Evolutionary conservation across 2,797 vertebrate species (phyloP), one percentile per base, ranked within the genome.

Genomic region (Melanogrammus aeglefinus): DNA sequence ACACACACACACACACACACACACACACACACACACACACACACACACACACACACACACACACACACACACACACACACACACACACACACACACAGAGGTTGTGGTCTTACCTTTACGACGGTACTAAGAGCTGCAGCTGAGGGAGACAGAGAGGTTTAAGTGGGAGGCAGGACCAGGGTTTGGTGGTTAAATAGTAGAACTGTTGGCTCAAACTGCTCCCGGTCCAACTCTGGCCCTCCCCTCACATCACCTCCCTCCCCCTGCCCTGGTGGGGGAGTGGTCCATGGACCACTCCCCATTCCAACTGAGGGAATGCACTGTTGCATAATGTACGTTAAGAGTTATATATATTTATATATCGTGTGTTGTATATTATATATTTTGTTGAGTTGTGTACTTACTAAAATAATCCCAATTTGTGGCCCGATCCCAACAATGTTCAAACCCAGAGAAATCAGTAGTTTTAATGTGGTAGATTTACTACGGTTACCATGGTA

Each of bases 161-260:
- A 76, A 87, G 84, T 89, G 83, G 87, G 85, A 79, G 35, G 83
- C 79, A 51, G 0, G 75, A 57, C 16, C 69, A 73, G 90, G 91
- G 91, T 86, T 91, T 87, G 90, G 88, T 80, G 77, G 80, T 91
- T 91, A 92, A 90, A 88, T 86, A 90, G 77, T 78, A 83, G 69
- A 41, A 39, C 8, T 74, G 47, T 77, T 69, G 70, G 79, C 86
- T 51, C 78, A 63, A 80, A 29, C 76, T 36, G 41, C 73, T 27
- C 38, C n/a, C 8, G 12, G 35, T 57, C 39, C 70, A 70, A 74
- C 57, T 33, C 27, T 27, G 35, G 24, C 39, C 0, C 27, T 29
- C 41, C 6, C 57, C 38, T 35, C 69, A 47, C 44, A 31, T 72
- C 44, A 36, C 47, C 39, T 18, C 38, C 18, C n/a, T 0, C 41